phyloP scores from a whole-genome alignment of 1,140 invertebrate genomes.

The Listronotus oregonensis region DNA sequence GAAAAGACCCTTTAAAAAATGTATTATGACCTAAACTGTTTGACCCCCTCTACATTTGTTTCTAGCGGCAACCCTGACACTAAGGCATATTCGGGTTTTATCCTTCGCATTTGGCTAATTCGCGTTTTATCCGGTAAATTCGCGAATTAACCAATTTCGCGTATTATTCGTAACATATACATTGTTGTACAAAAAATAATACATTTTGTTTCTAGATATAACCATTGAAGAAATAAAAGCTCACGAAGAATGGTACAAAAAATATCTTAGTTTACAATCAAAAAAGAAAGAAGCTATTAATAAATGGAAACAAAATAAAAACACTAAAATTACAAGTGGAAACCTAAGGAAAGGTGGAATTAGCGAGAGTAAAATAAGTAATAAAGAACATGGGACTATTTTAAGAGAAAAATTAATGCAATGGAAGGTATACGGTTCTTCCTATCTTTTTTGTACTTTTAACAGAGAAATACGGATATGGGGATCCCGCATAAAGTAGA shows the following conservation, averaged over 20 bases:
- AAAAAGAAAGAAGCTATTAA: constrained; percentile 57
- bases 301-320: constrained; percentile 57
- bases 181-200: too few relatives aligned
- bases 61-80: too few relatives aligned
- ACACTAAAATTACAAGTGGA: constrained; percentile 16
- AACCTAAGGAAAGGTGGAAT: neutral
- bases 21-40: too few relatives aligned
- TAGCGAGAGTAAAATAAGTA: neutral
- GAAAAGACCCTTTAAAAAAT: too few relatives aligned
- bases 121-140: too few relatives aligned
- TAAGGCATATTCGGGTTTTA: too few relatives aligned
- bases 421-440: constrained; percentile 30
- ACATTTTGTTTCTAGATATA: constrained; percentile 52
- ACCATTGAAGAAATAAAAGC: constrained; percentile 50
- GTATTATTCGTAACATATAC: too few relatives aligned
- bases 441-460: too few relatives aligned
- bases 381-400: constrained; percentile 3
- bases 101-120: too few relatives aligned
- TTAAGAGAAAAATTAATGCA: constrained; percentile 23
- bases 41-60: too few relatives aligned
- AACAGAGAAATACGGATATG: too few relatives aligned
- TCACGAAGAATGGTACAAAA: constrained; percentile 58
- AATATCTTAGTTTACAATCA: constrained; percentile 55
- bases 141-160: too few relatives aligned
- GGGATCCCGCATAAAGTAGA: neutral